These are phyloP conservation scores for Paradisaea rubra DNA, from an alignment of 2,113 vertebrate species.

Conservation along the genomic window DNA sequence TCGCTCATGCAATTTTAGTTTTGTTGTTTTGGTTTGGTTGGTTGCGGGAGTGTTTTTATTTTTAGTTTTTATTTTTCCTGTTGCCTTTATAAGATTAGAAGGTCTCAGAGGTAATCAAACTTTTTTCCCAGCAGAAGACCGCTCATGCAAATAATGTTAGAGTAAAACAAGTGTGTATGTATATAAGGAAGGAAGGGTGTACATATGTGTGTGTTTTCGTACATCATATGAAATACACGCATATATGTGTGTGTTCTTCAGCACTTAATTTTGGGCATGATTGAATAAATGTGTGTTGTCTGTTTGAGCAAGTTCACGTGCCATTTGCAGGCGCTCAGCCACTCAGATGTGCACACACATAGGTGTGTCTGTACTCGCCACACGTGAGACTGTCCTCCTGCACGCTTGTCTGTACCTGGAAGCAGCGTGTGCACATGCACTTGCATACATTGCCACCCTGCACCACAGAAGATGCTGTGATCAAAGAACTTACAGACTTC, in stretches of 20 bases:
- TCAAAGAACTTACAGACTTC: slow-evolving; percentile 48
- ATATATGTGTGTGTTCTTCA: background rate
- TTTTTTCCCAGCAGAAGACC: background rate
- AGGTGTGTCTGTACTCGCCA: background rate
- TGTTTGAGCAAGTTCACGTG: background rate
- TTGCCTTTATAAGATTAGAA: background rate
- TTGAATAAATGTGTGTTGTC: background rate
- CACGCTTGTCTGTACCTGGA: background rate
- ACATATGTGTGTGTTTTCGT: background rate
- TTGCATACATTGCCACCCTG: background rate
- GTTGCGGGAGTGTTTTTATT: background rate
- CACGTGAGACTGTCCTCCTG: background rate
- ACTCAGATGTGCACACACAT: background rate
- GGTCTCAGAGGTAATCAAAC: background rate
- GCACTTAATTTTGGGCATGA: background rate
- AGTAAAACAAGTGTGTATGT: background rate
- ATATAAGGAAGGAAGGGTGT: background rate
- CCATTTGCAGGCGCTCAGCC: background rate
- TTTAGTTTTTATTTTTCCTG: background rate
- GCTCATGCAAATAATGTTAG: background rate
- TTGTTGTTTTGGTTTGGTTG: background rate
- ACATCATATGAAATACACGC: background rate
- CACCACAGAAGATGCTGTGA: background rate
- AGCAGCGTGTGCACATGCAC: background rate
- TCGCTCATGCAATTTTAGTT: background rate